Evolutionary conservation across 2,113 vertebrate species (phyloP).

Genomic region (Amazona vittata): DNA sequence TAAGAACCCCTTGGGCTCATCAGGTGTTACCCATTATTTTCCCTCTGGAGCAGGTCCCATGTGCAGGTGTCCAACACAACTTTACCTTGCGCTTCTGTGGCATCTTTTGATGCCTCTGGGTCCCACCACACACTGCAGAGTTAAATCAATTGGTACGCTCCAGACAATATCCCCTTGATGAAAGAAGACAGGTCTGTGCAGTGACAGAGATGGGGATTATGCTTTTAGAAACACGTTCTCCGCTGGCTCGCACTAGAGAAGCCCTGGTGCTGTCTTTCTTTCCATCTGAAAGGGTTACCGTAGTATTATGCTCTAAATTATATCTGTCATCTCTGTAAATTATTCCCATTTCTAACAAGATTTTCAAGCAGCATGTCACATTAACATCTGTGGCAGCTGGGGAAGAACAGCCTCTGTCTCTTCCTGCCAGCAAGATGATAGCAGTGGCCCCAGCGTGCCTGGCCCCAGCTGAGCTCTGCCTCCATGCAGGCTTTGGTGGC

Average conservation of each 20-base stretch:
- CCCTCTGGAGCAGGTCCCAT: neutral
- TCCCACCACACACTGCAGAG: neutral
- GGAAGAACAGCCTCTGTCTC: neutral
- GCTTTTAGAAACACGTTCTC: neutral
- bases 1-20: neutral
- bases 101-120: neutral
- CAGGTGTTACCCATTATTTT: neutral
- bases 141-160: neutral
- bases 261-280: neutral
- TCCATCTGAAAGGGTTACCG: neutral
- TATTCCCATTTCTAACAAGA: neutral
- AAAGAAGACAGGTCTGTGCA: neutral
- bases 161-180: neutral
- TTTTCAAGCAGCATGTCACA: neutral
- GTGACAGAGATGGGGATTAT: neutral
- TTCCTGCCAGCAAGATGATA: neutral
- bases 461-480: neutral
- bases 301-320: neutral
- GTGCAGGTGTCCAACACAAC: neutral
- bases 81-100: neutral
- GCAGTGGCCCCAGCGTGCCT: fast-evolving
- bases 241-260: neutral
- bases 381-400: neutral
- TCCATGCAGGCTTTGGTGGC: fast-evolving
- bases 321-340: slow-evolving; percentile 8